Percentiles rank a stretch among this genome's conserved stretches.
phyloP scores from a whole-genome alignment of 2,113 vertebrate species.

The Pogonocichla stellata region DNA sequence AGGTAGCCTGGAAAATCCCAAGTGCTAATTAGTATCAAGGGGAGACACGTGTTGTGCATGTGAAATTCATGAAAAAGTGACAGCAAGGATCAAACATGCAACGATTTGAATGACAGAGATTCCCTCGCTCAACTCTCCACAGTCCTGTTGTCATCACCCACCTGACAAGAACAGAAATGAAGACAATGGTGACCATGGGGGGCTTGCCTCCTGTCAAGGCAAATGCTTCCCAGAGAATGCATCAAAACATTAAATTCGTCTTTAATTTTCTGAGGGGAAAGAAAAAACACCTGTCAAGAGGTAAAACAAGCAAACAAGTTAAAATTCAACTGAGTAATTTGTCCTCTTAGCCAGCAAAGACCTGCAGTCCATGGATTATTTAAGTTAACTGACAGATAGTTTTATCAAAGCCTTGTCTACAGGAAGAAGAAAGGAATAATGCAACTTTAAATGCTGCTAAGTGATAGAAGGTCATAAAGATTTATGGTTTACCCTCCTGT shows the following conservation, averaged over 20 bases:
- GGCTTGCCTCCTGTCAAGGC: not conserved
- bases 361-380: conserved; percentile 39
- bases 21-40: not conserved
- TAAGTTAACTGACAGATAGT: conserved; percentile 58
- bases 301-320: conserved; percentile 31
- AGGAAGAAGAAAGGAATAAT: conserved; percentile 53
- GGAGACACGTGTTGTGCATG: not conserved
- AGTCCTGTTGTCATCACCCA: not conserved
- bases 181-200: not conserved
- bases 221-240: not conserved
- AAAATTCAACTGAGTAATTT: conserved; percentile 2
- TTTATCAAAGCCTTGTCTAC: conserved; percentile 60
- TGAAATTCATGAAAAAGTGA: conserved; percentile 10
- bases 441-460: conserved; percentile 62
- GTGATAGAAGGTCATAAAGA: conserved; percentile 67
- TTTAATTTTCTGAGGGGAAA: not conserved
- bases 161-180: conserved; percentile 9
- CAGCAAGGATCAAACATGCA: conserved; percentile 6
- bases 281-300: not conserved
- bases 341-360: not conserved
- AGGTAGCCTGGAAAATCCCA: not conserved
- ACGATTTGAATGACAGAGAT: not conserved
- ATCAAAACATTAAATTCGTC: not conserved
- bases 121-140: not conserved
- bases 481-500: conserved; percentile 58